These are phyloP conservation scores for Leptinotarsa undecemlineata DNA, from an alignment of 1,140 invertebrate genomes.

Conservation along the genomic window DNA sequence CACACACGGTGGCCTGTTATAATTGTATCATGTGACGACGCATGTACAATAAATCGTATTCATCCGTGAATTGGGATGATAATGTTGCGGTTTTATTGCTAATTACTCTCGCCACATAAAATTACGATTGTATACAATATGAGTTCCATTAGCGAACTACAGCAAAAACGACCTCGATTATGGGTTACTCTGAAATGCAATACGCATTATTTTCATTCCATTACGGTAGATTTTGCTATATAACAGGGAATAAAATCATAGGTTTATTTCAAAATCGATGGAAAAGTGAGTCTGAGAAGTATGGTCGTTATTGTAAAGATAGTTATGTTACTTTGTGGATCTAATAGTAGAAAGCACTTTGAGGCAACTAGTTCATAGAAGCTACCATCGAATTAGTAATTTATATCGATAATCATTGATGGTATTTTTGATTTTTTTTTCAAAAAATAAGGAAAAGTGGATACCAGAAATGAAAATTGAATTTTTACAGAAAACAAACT, in stretches of 20 bases:
- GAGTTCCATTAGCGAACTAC: conserved; percentile 5
- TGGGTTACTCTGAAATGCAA: neutral
- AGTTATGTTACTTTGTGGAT: too few relatives aligned
- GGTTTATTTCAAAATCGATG: neutral
- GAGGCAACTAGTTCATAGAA: too few relatives aligned
- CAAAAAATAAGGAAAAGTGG: too few relatives aligned
- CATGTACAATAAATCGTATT: neutral
- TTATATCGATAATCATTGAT: too few relatives aligned
- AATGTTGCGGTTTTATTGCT: conserved; percentile 6
- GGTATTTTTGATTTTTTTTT: too few relatives aligned
- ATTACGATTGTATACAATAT: neutral
- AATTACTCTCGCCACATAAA: conserved; percentile 1
- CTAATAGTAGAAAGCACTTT: too few relatives aligned
- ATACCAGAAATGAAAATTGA: too few relatives aligned
- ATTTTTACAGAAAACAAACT: too few relatives aligned
- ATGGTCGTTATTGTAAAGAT: too few relatives aligned
- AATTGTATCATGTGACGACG: neutral
- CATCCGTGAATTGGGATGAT: neutral
- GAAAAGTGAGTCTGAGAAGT: too few relatives aligned
- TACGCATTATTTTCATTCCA: neutral
- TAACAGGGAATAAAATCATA: neutral
- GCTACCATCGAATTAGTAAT: too few relatives aligned
- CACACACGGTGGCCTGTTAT: too few relatives aligned
- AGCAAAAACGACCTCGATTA: neutral
- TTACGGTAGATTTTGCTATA: neutral